Evolutionary conservation across 2,797 vertebrate species (phyloP).

Genomic region (Phoxinus dragarum): DNA sequence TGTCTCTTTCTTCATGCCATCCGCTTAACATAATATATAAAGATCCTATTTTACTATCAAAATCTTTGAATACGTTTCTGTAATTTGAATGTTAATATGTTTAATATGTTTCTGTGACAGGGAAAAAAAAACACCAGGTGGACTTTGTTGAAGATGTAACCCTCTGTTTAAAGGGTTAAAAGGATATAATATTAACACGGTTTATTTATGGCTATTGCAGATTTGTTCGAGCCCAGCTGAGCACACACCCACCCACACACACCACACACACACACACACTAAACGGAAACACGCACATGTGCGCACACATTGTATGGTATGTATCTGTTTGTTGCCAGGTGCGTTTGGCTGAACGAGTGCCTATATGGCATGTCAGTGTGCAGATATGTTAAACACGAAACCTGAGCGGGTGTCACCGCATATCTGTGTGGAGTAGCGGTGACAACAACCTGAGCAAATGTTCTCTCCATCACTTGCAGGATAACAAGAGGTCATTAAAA

Average conservation of each 20-base stretch:
- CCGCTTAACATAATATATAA: not conserved
- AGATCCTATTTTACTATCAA: not conserved
- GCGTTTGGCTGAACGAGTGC: conserved; percentile 14
- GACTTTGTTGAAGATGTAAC: not conserved
- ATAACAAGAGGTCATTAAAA: conserved; percentile 47
- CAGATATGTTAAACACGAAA: conserved; percentile 49
- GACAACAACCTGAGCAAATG: conserved; percentile 51
- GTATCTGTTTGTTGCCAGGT: conserved; percentile 32
- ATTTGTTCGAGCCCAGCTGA: not conserved
- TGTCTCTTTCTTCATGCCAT: not conserved
- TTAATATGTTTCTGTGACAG: not conserved
- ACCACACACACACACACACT: not conserved
- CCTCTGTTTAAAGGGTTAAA: not conserved
- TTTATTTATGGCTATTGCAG: conserved; percentile 4
- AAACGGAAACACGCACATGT: not conserved
- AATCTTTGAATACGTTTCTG: not conserved
- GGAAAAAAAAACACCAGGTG: too few relatives aligned
- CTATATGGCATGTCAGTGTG: conserved; percentile 33
- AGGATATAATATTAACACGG: not conserved
- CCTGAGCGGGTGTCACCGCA: not conserved
- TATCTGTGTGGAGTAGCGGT: conserved; percentile 19
- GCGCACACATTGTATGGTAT: not conserved
- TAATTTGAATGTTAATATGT: not conserved
- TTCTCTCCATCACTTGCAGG: conserved; percentile 39
- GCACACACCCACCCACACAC: not conserved